A percentile compares a stretch with the other conserved stretches of the same genome.
Conservation (phyloP, 2,888 invertebrate genomes). For the Amiota minor region DNA sequence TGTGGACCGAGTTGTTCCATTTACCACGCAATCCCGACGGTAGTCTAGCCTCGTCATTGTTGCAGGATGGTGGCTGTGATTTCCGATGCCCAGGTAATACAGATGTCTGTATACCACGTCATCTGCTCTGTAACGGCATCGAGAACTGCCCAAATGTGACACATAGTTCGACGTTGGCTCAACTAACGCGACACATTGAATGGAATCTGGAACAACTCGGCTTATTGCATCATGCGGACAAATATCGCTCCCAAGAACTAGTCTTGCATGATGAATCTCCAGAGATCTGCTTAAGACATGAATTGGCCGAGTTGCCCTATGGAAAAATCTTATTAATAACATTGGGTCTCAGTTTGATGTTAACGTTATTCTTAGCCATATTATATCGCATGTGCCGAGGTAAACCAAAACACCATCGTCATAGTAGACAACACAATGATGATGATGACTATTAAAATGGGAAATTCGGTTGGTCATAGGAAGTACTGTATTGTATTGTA, state of each 20-base stretch:
- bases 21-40: slow-evolving; percentile 89
- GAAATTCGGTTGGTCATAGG: too few relatives aligned
- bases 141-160: slow-evolving; percentile 88
- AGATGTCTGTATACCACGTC: slow-evolving; percentile 86
- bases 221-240: slow-evolving; percentile 74
- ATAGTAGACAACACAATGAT: slow-evolving; percentile 39
- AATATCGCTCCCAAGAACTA: slow-evolving; percentile 72
- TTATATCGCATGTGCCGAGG: slow-evolving; percentile 69
- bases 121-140: slow-evolving; percentile 89
- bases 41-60: slow-evolving; percentile 83
- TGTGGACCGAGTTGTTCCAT: slow-evolving; percentile 92
- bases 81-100: slow-evolving; percentile 91
- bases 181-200: slow-evolving; percentile 77
- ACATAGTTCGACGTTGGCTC: slow-evolving; percentile 71
- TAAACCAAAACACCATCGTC: slow-evolving; percentile 50
- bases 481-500: not conserved
- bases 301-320: slow-evolving; percentile 73
- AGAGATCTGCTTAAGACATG: slow-evolving; percentile 79
- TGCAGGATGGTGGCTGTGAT: slow-evolving; percentile 84
- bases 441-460: slow-evolving; percentile 54
- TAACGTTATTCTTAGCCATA: slow-evolving; percentile 70
- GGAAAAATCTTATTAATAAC: slow-evolving; percentile 69
- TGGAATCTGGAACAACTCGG: slow-evolving; percentile 78
- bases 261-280: slow-evolving; percentile 84
- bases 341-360: slow-evolving; percentile 67